Percentiles rank a stretch among this genome's conserved stretches.
phyloP scores from a whole-genome alignment of 2,888 invertebrate species.

The Drosophila imparisetae region DNA sequence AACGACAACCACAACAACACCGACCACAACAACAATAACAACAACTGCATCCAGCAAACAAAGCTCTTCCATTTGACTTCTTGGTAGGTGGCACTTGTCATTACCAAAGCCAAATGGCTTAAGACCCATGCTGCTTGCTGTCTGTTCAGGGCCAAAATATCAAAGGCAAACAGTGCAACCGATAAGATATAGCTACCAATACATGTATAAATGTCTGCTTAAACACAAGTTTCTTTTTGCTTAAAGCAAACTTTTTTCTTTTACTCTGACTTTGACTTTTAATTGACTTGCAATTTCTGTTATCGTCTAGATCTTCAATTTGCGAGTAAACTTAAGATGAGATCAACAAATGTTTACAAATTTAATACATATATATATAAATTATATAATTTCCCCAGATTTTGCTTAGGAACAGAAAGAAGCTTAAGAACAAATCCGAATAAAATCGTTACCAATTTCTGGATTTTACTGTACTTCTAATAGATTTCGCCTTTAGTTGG shows the following conservation, averaged over 20 bases:
- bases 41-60: slow-evolving; percentile 22
- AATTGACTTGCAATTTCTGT: background rate
- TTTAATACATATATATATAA: background rate
- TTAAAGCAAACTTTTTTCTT: background rate
- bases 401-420: background rate
- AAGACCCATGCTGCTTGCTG: slow-evolving; percentile 7
- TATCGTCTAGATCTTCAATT: background rate
- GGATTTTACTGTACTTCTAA: background rate
- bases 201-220: background rate
- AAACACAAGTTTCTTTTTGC: background rate
- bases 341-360: background rate
- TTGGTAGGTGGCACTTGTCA: slow-evolving; percentile 42
- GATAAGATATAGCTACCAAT: slow-evolving; percentile 37
- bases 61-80: slow-evolving; percentile 11
- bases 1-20: slow-evolving; percentile 1
- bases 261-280: background rate
- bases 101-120: slow-evolving; percentile 49
- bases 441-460: background rate
- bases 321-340: background rate
- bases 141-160: slow-evolving; percentile 44
- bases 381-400: too few species aligned
- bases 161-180: slow-evolving; percentile 33
- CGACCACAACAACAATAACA: background rate
- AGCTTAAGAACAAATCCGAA: background rate
- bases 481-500: background rate